Evolutionary conservation across 2,797 vertebrate species (phyloP), one percentile per base, ranked within the genome.

Genomic region (Lycodopsis pacificus): DNA sequence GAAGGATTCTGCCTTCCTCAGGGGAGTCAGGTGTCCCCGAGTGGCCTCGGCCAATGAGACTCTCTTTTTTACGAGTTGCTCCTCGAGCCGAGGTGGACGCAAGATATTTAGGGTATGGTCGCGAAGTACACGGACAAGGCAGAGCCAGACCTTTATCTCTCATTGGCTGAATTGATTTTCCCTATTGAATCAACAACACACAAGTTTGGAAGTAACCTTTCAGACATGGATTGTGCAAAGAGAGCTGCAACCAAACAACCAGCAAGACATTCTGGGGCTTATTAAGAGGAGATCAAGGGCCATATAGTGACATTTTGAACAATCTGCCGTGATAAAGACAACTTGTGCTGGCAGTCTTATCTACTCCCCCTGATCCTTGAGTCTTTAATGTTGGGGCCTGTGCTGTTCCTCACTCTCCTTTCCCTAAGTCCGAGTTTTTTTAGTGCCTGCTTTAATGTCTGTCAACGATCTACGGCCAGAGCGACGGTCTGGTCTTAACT

Each of bases 11-110:
- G 46, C 82, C 86, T 84, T 87, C 86, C 82, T 89, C 77, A 42
- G 79, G 25, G 87, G 89, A 92, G 85, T 93, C 92, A 90, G 88
- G 90, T 93, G 89, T 93, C 93, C 86, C 32, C 0, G 81, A 79
- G 65, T 86, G 86, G 88, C 82, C n/a, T 78, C 57, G 40, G 91
- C 89, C 88, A 92, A 10, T 56, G 59, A 83, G 76, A 89, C 70
- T 71, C 65, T 46, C 44, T 17, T 77, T 75, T 76, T 84, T 64
- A 81, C 56, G 2, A 63, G 61, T 76, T 83, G 44, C 58, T 82
- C 86, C 78, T 75, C 46, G 59, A 70, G 79, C 65, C 76, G 38
- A 59, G n/a, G 57, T 3, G 51, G 51, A 53, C 69, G 71, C 68
- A 76, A 72, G 68, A 42, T 59, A 56, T 76, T 5, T 34, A 77